A percentile compares a stretch with the other conserved stretches of the same genome.
phyloP scores from a whole-genome alignment of 2,797 vertebrate species.

The Muscicapa striata region DNA sequence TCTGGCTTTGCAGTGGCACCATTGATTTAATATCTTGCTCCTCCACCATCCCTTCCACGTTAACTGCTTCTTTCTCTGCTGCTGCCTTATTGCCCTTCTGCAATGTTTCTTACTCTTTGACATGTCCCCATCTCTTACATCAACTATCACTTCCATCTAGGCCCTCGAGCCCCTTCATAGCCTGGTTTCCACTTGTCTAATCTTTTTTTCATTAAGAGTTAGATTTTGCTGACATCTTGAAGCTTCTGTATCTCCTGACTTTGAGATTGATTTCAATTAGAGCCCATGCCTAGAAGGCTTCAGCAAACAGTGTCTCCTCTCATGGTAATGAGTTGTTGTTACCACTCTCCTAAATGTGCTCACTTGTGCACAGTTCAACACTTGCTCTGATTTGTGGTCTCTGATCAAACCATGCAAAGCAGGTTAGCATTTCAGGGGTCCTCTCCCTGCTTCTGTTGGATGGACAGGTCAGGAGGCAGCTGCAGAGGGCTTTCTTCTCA shows the following conservation, averaged over 20 bases:
- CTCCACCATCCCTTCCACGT: background rate
- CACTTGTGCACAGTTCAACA: background rate
- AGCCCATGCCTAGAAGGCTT: background rate
- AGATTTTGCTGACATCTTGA: slow-evolving; percentile 2
- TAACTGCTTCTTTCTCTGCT: background rate
- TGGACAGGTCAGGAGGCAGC: background rate
- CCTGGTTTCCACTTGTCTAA: slow-evolving; percentile 33
- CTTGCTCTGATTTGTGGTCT: background rate
- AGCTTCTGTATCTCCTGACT: background rate
- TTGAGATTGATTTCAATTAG: slow-evolving; percentile 21
- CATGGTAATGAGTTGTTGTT: background rate
- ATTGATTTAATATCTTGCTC: background rate
- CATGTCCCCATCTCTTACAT: slow-evolving; percentile 4
- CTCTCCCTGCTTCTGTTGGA: background rate
- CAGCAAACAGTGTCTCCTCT: background rate
- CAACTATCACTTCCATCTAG: slow-evolving; percentile 18
- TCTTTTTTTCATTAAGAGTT: slow-evolving; percentile 19
- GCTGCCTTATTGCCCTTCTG: background rate
- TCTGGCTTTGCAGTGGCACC: background rate
- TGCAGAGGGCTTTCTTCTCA: background rate
- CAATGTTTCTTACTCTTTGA: background rate
- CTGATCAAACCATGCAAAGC: background rate
- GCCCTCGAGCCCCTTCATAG: background rate
- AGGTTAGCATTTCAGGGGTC: background rate
- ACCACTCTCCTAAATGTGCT: background rate